Evolutionary conservation across 1,140 invertebrate genomes (phyloP), one percentile per base, ranked within the genome.

Genomic region (Nephila pilipes): DNA sequence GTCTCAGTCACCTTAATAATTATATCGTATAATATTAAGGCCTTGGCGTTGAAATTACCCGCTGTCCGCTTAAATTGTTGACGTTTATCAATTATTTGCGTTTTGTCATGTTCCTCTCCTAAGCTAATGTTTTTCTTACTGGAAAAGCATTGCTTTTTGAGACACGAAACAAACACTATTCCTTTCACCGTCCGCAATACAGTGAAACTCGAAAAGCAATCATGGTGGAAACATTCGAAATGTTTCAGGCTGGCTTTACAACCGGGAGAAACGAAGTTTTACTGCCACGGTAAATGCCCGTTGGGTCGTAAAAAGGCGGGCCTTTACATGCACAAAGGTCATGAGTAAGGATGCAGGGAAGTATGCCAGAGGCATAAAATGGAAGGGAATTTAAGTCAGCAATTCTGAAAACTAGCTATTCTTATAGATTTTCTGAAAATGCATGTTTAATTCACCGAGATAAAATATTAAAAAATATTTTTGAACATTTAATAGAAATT

Each of bases 131-230:
- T 83, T 83, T 83, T 83, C 2, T 38, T n/a, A 20, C 32, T 20
- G 63, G 10, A 63, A 63, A 65, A 25, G 25, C 29, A 54, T 25
- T 8, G 54, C 54, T 55, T 54, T 83, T 83, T 55, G 80, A 20
- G 79, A 14, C 46, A 46, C 12, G 69, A 14, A 36, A 75, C 69
- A 29, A 32, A 25, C 32, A 32, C 29, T 75, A 75, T 29, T 32
- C 18, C 69, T 75, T 75, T 29, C 63, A 65, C 22, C 32, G 36
- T 18, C 16, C 38, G 57, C 88, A 90, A 57, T 80, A 83, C 75
- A 83, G 25, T 79, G 14, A 57, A 83, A 91, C 79, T 91, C 89
- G 79, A 91, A 91, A 91, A 91, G 89, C 80, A 91, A 91, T 91
- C 89, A 91, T 79, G 89, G 29, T 29, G 79, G 75, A 83, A 91